These are phyloP conservation scores for Mythimna loreyi DNA, from an alignment of 2,888 invertebrate species.

Conservation along the genomic window DNA sequence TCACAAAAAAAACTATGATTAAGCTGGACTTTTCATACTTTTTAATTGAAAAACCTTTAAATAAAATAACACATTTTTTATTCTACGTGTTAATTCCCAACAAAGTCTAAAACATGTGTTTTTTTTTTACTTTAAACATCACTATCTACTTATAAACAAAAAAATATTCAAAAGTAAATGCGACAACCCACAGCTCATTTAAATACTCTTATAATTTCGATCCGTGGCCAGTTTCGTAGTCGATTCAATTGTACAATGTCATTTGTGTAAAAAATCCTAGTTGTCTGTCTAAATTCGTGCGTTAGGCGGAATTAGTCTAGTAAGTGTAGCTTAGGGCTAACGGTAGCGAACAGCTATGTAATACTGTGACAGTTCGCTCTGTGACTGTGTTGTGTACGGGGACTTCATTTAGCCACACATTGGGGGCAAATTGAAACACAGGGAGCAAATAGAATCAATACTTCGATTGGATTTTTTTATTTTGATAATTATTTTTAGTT, in stretches of 20 bases:
- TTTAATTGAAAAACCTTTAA: not conserved
- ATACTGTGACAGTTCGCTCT: slow-evolving; percentile 41
- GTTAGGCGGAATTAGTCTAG: slow-evolving; percentile 74
- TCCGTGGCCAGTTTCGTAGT: slow-evolving; percentile 83
- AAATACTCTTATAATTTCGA: slow-evolving; percentile 68
- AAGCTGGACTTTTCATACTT: slow-evolving; percentile 34
- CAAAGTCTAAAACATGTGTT: slow-evolving; percentile 39
- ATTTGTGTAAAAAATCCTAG: slow-evolving; percentile 76
- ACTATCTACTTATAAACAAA: slow-evolving; percentile 17
- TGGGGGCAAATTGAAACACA: no score
- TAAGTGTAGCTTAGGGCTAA: slow-evolving; percentile 78
- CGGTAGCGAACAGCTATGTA: slow-evolving; percentile 46
- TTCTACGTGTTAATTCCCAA: slow-evolving; percentile 9
- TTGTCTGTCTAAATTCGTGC: slow-evolving; percentile 78
- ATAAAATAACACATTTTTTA: slow-evolving; percentile 41
- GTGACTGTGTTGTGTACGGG: slow-evolving; percentile 62
- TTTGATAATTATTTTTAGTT: no score
- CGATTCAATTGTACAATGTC: slow-evolving; percentile 77
- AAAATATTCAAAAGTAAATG: slow-evolving; percentile 44
- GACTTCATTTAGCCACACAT: slow-evolving; percentile 43
- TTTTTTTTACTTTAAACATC: slow-evolving; percentile 32
- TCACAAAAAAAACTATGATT: slow-evolving; percentile 31
- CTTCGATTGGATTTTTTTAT: no score
- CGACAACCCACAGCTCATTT: slow-evolving; percentile 34
- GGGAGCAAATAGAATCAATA: no score